Base-by-base conservation (phyloP, 2,113 vertebrate species). In the Puffinus mauretanicus region DNA sequence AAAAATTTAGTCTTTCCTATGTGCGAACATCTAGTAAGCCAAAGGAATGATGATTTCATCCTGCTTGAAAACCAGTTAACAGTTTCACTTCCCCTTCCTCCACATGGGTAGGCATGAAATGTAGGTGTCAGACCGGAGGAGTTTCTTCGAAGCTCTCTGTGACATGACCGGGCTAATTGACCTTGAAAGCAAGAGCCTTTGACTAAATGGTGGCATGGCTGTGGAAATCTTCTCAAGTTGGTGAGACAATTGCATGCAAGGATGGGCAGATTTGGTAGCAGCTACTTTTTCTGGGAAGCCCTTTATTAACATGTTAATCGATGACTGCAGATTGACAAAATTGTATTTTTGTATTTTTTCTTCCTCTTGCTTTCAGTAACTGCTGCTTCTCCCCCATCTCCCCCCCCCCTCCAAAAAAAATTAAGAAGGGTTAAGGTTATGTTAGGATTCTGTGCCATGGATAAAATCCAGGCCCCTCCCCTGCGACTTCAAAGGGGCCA, bases 351-450 rank as follows among this genome's bases (percentile, higher is more conserved):
- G 1, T 19, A 11, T 16, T 32, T 58, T 88, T 88, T 22, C 4
- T 82, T 82, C 6, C 29, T 57, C 13, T 86, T 57, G 44, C 25
- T 79, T 67, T 82, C 52, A 52, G 29, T 34, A 84, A 40, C 40
- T 76, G 10, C 47, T 75, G 34, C 30, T 71, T 82, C 32, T 71
- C 6, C 1, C 0, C 32, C 6, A 2, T 0, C 1, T 9, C 2
- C 1, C 12, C 0, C 1, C 1, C 10, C 4, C 1, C 1, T 0
- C 4, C 27, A 26, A 22, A 40, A 65, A 55, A 58, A 49, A 36
- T 6, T 36, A 16, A 46, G 12, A 15, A 26, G 3, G 2, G 4
- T 86, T 96, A 36, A 52, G 79, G 27, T 79, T 79, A 94, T 82
- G 78, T 20, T 61, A 85, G 66, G 82, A 90, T 94, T 95, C 62